Evolutionary conservation across 2,888 invertebrate species (phyloP).

Genomic region (Lasius platythorax): DNA sequence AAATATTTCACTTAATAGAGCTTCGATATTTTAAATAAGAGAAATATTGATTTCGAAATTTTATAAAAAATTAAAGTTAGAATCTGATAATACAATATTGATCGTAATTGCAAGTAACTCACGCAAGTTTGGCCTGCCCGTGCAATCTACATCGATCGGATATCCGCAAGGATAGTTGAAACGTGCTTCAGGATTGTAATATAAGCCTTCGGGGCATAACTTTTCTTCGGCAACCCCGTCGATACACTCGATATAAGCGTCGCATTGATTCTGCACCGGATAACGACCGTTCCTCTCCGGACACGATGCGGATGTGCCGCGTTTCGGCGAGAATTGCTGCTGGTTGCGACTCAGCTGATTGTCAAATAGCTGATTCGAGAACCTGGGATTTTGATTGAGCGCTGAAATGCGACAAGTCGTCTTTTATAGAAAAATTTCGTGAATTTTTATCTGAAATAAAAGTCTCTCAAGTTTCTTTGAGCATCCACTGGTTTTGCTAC

Average conservation of each 20-base stretch:
- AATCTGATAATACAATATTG: not conserved
- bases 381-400: constrained; percentile 64
- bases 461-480: not conserved
- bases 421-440: not conserved
- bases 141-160: constrained; percentile 93
- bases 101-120: constrained; percentile 65
- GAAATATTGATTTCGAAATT: too few relatives aligned
- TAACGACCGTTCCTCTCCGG: constrained; percentile 91
- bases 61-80: not conserved
- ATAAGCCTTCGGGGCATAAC: constrained; percentile 93
- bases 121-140: constrained; percentile 88
- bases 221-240: constrained; percentile 92
- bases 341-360: constrained; percentile 57
- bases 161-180: constrained; percentile 93
- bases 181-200: constrained; percentile 91
- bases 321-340: constrained; percentile 41
- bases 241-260: constrained; percentile 91
- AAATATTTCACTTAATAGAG: not conserved
- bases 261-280: constrained; percentile 90
- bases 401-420: constrained; percentile 58
- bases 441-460: not conserved
- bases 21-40: not conserved
- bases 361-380: constrained; percentile 45
- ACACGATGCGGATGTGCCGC: constrained; percentile 85
- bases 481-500: not conserved